Conservation (phyloP, 2,888 invertebrate species). For the Sarcophaga carnaria region DNA sequence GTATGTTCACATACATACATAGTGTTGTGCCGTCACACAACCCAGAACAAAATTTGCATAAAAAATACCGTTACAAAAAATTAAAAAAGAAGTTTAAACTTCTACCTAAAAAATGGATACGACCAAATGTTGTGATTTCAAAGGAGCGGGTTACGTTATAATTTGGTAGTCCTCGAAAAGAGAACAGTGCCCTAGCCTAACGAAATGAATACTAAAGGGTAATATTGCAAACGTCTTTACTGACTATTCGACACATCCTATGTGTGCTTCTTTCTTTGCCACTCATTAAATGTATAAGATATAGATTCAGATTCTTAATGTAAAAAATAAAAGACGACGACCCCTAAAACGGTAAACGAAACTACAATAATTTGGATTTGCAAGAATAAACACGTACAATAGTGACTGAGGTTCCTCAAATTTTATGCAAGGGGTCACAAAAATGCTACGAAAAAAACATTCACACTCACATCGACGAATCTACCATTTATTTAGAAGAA, state of each 20-base stretch:
- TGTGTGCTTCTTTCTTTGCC: conserved; percentile 56
- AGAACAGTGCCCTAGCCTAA: conserved; percentile 44
- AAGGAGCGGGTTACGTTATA: conserved; percentile 72
- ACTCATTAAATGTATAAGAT: conserved; percentile 14
- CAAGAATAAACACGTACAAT: conserved; percentile 70
- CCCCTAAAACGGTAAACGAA: conserved; percentile 61
- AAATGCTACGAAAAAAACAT: conserved; percentile 36
- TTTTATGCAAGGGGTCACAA: conserved; percentile 67
- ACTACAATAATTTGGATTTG: conserved; percentile 71
- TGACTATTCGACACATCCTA: conserved; percentile 41
- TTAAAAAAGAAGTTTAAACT: conserved; percentile 48
- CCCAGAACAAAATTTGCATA: conserved; percentile 79
- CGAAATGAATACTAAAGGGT: conserved; percentile 69
- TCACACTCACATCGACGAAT: conserved; percentile 10
- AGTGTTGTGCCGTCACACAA: conserved; percentile 49
- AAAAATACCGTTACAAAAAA: conserved; percentile 80
- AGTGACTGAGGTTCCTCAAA: conserved; percentile 63
- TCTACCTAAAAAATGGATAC: conserved; percentile 72
- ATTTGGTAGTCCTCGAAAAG: conserved; percentile 67
- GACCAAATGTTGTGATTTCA: conserved; percentile 65
- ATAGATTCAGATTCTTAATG: neutral
- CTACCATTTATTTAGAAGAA: conserved; percentile 21
- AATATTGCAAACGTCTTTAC: conserved; percentile 62
- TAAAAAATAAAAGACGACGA: conserved; percentile 43
- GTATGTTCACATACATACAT: conserved; percentile 3